Base-by-base conservation (phyloP, 2,888 invertebrate species). In the Mythimna impura region DNA sequence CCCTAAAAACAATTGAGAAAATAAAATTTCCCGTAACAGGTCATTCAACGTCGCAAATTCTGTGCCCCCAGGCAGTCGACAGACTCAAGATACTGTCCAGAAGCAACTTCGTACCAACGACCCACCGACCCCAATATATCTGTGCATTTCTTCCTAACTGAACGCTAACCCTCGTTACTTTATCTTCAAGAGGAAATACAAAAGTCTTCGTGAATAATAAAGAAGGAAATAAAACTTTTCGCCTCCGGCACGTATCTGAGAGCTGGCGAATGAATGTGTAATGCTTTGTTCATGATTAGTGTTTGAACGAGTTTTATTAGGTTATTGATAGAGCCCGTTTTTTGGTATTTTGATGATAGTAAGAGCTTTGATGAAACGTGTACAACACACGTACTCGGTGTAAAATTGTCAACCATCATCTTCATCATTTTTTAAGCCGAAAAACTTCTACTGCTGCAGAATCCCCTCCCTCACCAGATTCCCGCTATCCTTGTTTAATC, bases 121-220 rank as follows among this genome's bases (percentile, higher is more conserved):
- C 82, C 82, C 73, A 77, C 72, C 61, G 79, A 85, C 84, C 85
- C 52, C 85, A 67, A 89, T 88, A 87, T 88, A 88, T 88, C 89
- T 88, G 85, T 87, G 88, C 86, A 87, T 83, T 87, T 85, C 50
- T 67, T 43, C 73, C 79, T 71, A 86, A 82, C 72, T 77, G 79
- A 84, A 69, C 65, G 66, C 47, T 55, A 22, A 83, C 84, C 84
- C 84, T 79, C 65, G 66, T 86, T 81, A 83, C 83, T 82, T 82
- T 86, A 84, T 87, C 80, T 83, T 60, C 66, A 65, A 72, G 68
- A 61, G 74, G 76, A 85, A 81, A 86, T 78, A 85, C 76, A 81
- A 71, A 82, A 81, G 72, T 81, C 73, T 72, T 78, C 80, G 68
- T 89, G 84, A 85, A 85, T 88, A 85, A 88, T 86, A 85, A 77